phyloP scores from a whole-genome alignment of 2,113 vertebrate genomes.

The Symphodus melops region DNA sequence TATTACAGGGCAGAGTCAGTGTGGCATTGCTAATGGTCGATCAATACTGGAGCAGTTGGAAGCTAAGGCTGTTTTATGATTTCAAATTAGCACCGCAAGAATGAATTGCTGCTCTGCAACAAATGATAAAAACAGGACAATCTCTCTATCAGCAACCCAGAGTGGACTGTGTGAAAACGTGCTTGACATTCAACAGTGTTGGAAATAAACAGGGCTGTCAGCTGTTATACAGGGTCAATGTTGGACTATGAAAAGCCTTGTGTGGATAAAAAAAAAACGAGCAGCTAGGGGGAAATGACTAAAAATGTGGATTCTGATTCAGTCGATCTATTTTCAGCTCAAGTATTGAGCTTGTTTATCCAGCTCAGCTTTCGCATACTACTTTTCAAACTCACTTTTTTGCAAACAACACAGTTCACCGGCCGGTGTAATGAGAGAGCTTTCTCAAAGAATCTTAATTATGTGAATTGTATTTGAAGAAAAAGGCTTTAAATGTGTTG shows the following conservation, averaged over 20 bases:
- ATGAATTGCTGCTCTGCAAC: conserved; percentile 50
- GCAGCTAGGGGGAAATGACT: not conserved
- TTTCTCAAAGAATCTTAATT: not conserved
- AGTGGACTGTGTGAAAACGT: not conserved
- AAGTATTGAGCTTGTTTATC: conserved; percentile 1
- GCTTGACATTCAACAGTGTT: not conserved
- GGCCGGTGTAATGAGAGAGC: not conserved
- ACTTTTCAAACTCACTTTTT: conserved; percentile 2
- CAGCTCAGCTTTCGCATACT: not conserved
- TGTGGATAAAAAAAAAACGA: not conserved
- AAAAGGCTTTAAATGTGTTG: not conserved
- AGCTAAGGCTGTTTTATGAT: conserved; percentile 58
- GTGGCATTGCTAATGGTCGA: conserved; percentile 69
- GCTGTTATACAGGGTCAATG: not conserved
- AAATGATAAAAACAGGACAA: conserved; percentile 51
- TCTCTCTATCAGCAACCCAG: not conserved
- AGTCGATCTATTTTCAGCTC: conserved; percentile 3
- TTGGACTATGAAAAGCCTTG: not conserved
- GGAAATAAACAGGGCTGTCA: not conserved
- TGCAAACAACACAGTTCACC: not conserved
- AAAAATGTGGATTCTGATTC: conserved; percentile 8
- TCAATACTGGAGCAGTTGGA: conserved; percentile 67
- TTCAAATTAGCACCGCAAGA: conserved; percentile 61
- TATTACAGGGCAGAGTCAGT: conserved; percentile 52
- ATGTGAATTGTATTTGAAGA: not conserved